Conservation (phyloP, 2,888 invertebrate genomes). For the Acleris holmiana region DNA sequence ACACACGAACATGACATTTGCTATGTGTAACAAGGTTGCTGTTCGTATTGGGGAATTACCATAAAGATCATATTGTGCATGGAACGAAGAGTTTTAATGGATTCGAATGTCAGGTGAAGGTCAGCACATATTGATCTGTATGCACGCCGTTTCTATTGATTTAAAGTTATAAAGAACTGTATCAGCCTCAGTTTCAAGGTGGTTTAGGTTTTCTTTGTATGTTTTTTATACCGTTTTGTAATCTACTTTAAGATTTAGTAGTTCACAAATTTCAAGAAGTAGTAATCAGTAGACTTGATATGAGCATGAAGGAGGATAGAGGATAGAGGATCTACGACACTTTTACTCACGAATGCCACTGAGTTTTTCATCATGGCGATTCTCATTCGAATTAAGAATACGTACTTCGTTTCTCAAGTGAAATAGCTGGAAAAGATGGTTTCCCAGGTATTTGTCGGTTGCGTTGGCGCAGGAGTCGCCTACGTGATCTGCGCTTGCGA, state of each 20-base stretch:
- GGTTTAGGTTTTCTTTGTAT: not conserved
- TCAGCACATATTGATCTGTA: constrained; percentile 41
- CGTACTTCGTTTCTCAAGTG: constrained; percentile 55
- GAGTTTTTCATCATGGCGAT: constrained; percentile 33
- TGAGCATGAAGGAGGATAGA: too few species aligned
- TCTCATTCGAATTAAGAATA: constrained; percentile 36
- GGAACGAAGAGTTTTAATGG: constrained; percentile 60
- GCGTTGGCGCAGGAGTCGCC: constrained; percentile 52
- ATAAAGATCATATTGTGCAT: constrained; percentile 56
- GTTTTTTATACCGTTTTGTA: too few species aligned
- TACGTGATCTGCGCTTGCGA: constrained; percentile 73
- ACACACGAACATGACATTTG: constrained; percentile 77
- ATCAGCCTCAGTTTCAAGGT: not conserved
- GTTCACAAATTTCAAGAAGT: too few species aligned
- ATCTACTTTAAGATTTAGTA: too few species aligned
- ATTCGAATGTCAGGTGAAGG: constrained; percentile 69
- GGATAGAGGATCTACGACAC: too few species aligned
- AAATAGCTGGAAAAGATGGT: constrained; percentile 59
- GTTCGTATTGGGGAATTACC: constrained; percentile 69
- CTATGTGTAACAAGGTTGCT: constrained; percentile 80
- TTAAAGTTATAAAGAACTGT: constrained; percentile 8
- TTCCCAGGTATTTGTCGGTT: constrained; percentile 62
- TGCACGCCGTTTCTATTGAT: constrained; percentile 35
- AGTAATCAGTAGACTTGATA: too few species aligned
- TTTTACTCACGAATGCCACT: too few species aligned